Conservation (phyloP, 2,113 vertebrate genomes). For the Alethe castanea region DNA sequence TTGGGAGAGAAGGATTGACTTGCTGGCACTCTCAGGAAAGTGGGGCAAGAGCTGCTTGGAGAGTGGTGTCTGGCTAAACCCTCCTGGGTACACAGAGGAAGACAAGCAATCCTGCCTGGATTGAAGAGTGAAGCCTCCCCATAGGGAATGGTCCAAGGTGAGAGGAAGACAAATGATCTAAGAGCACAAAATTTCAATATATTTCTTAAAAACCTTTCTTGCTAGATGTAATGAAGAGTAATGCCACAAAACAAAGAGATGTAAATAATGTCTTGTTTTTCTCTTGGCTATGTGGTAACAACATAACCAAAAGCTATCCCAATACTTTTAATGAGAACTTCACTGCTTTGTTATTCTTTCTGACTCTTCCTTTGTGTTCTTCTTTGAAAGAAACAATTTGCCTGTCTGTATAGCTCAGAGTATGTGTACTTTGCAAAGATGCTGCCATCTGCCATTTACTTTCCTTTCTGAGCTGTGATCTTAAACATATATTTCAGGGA, state of each 20-base stretch:
- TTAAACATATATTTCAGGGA: conserved; percentile 32
- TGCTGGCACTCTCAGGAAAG: background rate
- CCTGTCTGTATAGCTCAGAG: background rate
- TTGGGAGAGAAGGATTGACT: background rate
- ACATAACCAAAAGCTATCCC: background rate
- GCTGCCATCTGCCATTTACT: conserved; percentile 16
- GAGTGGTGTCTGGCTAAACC: background rate
- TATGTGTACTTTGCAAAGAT: conserved; percentile 3
- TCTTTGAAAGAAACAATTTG: conserved; percentile 25
- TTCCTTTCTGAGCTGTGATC: conserved; percentile 27
- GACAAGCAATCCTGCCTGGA: background rate
- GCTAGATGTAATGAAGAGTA: background rate
- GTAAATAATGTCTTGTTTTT: background rate
- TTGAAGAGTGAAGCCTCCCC: background rate
- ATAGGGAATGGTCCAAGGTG: background rate
- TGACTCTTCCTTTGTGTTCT: background rate
- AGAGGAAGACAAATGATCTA: background rate
- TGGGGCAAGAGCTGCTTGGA: background rate
- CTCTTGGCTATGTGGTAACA: background rate
- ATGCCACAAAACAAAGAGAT: background rate
- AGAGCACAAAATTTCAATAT: background rate
- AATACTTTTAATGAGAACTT: background rate
- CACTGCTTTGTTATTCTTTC: background rate
- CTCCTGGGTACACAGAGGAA: background rate
- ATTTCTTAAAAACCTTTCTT: background rate